Base-by-base conservation (phyloP, 2,113 vertebrate species). In the Gila orcuttii region DNA sequence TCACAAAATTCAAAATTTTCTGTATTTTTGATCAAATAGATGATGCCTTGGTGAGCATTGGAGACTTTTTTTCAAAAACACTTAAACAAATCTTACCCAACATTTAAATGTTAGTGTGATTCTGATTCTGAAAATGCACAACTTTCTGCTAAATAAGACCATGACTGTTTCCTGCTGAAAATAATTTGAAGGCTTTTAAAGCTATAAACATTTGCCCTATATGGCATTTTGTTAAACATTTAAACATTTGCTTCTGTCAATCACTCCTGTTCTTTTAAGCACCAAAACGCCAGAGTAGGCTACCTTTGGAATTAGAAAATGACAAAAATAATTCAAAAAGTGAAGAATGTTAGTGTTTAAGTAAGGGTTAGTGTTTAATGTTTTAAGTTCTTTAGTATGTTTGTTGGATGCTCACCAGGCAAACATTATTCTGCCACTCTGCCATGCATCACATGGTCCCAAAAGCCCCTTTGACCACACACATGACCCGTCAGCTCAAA, bases 361-460 rank as follows among this genome's bases (percentile, higher is more conserved):
- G 28, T 42, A 42, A 42, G 42, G 42, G 8, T 42, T 10, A 42
- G 42, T 42, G 9, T 42, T 42, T 0, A 42, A 42, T 42, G 42
- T 42, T 42, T 42, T n/a, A 42, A 17, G 21, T 42, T 15, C 19
- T 25, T 57, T 28, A 55, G 5, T 25, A 11, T 71, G 23, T 73
- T 47, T 60, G 13, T 57, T 33, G 47, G 6, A 45, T 68, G 13
- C 52, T 25, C 21, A 8, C 47, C 62, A 64, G 39, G 39, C 77
- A 80, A 81, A 83, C 39, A 31, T 83, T 78, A 62, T 66, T 77
- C 31, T 75, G 28, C 23, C 15, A 31, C 55, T 42, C 71, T 60
- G 19, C 77, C 77, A 59, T 68, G 60, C 57, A n/a, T 89, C 82
- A 87, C 84, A 45, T 89, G 88, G 81, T 79, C 19, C 60, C 13